Evolutionary conservation across 2,888 invertebrate species (phyloP).

Genomic region (Nasonovia ribisnigri): DNA sequence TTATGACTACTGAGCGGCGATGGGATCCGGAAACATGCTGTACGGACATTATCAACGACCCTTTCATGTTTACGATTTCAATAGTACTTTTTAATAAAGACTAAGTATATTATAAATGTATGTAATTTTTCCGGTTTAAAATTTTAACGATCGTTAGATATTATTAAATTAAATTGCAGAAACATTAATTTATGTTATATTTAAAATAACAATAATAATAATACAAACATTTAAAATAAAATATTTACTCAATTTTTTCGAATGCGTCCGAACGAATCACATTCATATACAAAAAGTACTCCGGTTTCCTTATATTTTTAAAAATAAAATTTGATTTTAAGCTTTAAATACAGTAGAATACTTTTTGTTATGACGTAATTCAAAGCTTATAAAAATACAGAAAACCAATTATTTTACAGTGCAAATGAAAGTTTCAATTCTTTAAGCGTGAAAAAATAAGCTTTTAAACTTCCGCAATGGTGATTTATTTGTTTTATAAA

Average conservation of each 20-base stretch:
- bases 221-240: not conserved
- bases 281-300: not conserved
- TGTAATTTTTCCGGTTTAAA: not conserved
- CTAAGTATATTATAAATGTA: not conserved
- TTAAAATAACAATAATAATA: not conserved
- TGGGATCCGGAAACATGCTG: not conserved
- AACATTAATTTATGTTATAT: not conserved
- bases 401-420: not conserved
- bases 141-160: not conserved
- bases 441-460: not conserved
- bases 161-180: not conserved
- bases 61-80: constrained; percentile 3
- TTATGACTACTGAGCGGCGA: not conserved
- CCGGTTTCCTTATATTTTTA: not conserved
- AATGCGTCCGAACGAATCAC: not conserved
- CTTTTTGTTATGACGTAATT: not conserved
- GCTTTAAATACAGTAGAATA: not conserved
- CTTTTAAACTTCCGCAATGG: not conserved
- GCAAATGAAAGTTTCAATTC: not conserved
- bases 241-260: not conserved
- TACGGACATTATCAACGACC: not conserved
- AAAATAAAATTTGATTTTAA: not conserved
- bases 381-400: not conserved
- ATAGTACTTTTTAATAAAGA: not conserved
- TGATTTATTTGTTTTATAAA: not conserved